Percentiles rank a stretch among this genome's conserved stretches.
Evolutionary conservation across 2,797 vertebrate genomes (phyloP).

Genomic region (Setipinna tenuifilis): DNA sequence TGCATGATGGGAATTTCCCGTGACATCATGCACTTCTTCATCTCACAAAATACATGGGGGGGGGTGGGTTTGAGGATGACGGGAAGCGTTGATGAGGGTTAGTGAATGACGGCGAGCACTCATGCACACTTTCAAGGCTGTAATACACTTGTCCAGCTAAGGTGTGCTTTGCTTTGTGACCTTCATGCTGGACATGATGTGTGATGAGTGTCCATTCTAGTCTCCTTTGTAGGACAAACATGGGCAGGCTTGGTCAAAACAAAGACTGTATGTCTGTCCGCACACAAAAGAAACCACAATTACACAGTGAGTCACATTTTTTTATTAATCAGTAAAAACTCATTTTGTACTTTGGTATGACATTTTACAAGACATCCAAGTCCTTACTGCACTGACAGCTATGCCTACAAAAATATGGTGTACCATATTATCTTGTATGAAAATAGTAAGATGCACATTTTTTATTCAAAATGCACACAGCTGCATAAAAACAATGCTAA

Average conservation of each 20-base stretch:
- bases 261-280: neutral
- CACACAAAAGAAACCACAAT: conserved; percentile 48
- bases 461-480: neutral
- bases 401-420: conserved; percentile 66
- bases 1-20: conserved; percentile 37
- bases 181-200: neutral
- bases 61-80: conserved; percentile 37
- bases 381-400: conserved; percentile 52
- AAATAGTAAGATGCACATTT: neutral
- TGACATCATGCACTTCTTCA: conserved; percentile 59
- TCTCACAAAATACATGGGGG: conserved; percentile 37
- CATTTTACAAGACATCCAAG: conserved; percentile 62
- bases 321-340: conserved; percentile 61
- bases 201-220: neutral
- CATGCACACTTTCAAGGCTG: conserved; percentile 40
- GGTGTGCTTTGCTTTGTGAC: neutral
- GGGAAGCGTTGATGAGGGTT: conserved; percentile 58
- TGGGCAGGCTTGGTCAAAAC: neutral
- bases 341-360: conserved; percentile 66
- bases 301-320: conserved; percentile 50
- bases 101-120: conserved; percentile 60
- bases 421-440: conserved; percentile 51
- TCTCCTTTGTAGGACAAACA: neutral
- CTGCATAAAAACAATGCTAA: neutral
- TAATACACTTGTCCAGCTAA: neutral